Evolutionary conservation across 2,797 vertebrate species (phyloP).

Genomic region (Botia almorhae): DNA sequence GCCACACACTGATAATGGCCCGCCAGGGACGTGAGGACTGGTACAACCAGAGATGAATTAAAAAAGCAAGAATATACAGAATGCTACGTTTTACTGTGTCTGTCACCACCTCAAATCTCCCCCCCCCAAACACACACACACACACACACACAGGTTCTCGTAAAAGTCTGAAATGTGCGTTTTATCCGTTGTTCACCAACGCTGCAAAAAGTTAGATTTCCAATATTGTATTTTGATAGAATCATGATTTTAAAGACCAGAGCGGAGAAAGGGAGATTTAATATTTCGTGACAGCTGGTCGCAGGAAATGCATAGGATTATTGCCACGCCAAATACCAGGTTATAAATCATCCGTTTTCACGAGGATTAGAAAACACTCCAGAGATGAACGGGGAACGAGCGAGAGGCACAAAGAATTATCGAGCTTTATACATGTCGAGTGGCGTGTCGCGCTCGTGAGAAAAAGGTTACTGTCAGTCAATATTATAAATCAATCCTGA

Average conservation of each 20-base stretch:
- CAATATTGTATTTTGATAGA: conserved; percentile 27
- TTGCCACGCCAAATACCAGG: conserved; percentile 34
- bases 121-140: not conserved
- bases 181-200: conserved; percentile 14
- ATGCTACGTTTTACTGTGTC: conserved; percentile 45
- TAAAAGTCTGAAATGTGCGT: conserved; percentile 19
- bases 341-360: conserved; percentile 53
- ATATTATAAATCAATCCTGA: conserved; percentile 45
- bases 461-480: conserved; percentile 34
- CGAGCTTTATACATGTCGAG: conserved; percentile 8
- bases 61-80: conserved; percentile 71
- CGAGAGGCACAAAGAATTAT: conserved; percentile 34
- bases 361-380: conserved; percentile 43
- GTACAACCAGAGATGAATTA: conserved; percentile 70
- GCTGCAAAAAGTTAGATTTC: not conserved
- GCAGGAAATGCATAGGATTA: conserved; percentile 44
- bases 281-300: conserved; percentile 32
- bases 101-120: conserved; percentile 42
- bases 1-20: conserved; percentile 79
- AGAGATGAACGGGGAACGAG: conserved; percentile 25
- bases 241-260: conserved; percentile 27
- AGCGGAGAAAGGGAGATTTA: conserved; percentile 25
- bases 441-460: conserved; percentile 19
- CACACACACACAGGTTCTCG: not conserved
- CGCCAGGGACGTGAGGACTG: conserved; percentile 74